Evolutionary conservation across 2,797 vertebrate species (phyloP).

Genomic region (Huso huso): DNA sequence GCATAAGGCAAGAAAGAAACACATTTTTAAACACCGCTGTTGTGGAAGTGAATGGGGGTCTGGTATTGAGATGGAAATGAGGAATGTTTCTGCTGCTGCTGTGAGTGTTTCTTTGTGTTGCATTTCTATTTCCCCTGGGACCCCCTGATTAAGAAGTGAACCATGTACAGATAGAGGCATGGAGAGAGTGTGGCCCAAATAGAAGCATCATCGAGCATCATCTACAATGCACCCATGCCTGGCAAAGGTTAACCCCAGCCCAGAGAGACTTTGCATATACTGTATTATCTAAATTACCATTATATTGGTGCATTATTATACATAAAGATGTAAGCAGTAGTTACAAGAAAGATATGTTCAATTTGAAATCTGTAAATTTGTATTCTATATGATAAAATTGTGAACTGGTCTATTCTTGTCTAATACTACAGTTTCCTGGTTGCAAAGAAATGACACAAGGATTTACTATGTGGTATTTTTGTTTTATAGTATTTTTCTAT

Average conservation of each 20-base stretch:
- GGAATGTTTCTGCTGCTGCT: not conserved
- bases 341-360: too few relatives aligned
- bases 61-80: not conserved
- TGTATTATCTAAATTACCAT: too few relatives aligned
- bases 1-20: not conserved
- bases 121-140: constrained; percentile 5
- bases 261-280: too few relatives aligned
- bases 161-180: not conserved
- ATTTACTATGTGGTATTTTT: too few relatives aligned
- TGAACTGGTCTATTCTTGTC: too few relatives aligned
- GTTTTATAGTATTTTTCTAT: too few relatives aligned
- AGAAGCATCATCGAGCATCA: not conserved
- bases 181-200: not conserved
- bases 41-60: not conserved
- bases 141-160: constrained; percentile 5
- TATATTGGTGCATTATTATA: too few relatives aligned
- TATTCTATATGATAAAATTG: too few relatives aligned
- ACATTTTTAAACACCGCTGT: not conserved
- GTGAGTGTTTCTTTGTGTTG: constrained; percentile 5
- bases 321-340: too few relatives aligned
- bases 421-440: too few relatives aligned
- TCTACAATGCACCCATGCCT: not conserved
- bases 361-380: too few relatives aligned
- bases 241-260: not conserved
- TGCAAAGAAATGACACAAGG: too few relatives aligned